Percentiles rank a stretch among this genome's conserved stretches.
These are phyloP conservation scores for Microcebus ravelobensis DNA, from an alignment of 2,113 vertebrate species.

Conservation along the genomic window DNA sequence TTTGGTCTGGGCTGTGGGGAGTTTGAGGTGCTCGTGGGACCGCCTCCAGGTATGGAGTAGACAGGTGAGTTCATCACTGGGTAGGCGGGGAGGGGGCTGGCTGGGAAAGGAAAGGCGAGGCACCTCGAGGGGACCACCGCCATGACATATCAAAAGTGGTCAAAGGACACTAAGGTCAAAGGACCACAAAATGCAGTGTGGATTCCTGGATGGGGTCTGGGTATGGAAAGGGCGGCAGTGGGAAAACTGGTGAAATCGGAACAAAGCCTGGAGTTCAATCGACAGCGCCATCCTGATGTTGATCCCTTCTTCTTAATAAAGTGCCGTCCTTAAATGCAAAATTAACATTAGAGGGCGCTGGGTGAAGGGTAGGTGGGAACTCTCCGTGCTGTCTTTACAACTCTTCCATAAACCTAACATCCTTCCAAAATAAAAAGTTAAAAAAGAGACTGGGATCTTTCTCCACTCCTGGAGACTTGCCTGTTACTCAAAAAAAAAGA, in stretches of 20 bases:
- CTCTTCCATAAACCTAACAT: background rate
- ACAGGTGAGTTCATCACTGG: background rate
- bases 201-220: background rate
- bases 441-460: background rate
- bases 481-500: background rate
- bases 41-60: no score
- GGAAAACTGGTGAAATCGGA: background rate
- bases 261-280: background rate
- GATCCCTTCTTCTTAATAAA: background rate
- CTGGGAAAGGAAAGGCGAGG: background rate
- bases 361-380: background rate
- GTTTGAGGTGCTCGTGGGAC: background rate
- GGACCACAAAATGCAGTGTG: background rate
- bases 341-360: background rate
- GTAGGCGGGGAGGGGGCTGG: background rate
- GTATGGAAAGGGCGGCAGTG: background rate
- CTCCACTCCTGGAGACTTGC: background rate
- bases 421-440: background rate
- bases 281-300: rapidly evolving
- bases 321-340: background rate
- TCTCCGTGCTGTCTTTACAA: background rate
- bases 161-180: background rate
- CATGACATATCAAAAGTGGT: background rate
- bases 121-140: background rate
- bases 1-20: background rate